Evolutionary conservation across 2,797 vertebrate genomes (phyloP).

Genomic region (Rhynchonycteris naso): DNA sequence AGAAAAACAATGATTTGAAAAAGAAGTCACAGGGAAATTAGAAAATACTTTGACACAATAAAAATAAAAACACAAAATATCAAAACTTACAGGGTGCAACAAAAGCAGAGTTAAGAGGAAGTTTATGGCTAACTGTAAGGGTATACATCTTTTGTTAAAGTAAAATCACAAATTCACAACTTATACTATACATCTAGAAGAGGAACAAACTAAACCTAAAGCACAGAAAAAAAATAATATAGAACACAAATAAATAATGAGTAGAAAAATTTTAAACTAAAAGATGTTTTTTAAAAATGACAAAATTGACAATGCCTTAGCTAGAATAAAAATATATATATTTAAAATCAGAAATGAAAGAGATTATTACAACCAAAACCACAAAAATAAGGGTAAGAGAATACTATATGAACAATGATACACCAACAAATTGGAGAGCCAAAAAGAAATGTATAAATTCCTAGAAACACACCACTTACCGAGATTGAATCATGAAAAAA

Average conservation of each 20-base stretch:
- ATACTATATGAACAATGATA: neutral
- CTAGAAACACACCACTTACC: neutral
- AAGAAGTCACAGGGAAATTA: slow-evolving; percentile 24
- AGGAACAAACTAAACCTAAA: neutral
- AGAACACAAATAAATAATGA: neutral
- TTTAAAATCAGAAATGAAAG: slow-evolving; percentile 9
- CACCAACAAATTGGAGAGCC: neutral
- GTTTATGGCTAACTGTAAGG: neutral
- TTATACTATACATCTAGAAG: neutral
- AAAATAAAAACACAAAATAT: slow-evolving; percentile 3
- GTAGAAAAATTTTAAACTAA: neutral
- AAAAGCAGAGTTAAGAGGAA: slow-evolving; percentile 23
- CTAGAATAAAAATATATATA: neutral
- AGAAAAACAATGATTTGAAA: neutral
- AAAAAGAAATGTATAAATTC: neutral
- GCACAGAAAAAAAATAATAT: neutral
- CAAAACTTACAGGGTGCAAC: neutral
- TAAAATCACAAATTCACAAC: neutral
- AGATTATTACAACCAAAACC: neutral
- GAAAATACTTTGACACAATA: neutral
- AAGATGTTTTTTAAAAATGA: neutral
- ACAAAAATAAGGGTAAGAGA: slow-evolving; percentile 12
- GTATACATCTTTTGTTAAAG: neutral
- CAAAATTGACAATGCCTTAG: neutral
- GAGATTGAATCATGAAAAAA: neutral